Conservation (phyloP, 2,888 invertebrate species). For the Orgyia antiqua region DNA sequence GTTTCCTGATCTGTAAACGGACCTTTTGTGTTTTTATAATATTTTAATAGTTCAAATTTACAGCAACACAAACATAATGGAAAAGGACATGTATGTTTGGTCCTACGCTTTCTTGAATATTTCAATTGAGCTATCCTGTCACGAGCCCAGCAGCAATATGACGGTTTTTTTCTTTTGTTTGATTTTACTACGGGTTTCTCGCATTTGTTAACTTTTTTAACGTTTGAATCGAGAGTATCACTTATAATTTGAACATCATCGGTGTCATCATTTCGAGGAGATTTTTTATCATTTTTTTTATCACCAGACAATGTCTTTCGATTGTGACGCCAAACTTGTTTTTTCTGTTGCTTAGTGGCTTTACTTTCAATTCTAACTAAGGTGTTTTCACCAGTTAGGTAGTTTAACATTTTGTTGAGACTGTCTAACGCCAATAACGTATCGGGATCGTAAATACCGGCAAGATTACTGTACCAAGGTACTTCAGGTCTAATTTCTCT, state of each 20-base stretch:
- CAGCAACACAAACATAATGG: conserved; percentile 40
- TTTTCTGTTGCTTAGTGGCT: not conserved
- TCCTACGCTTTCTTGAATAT: conserved; percentile 2
- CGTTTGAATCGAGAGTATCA: too few species aligned
- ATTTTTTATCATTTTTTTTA: not conserved
- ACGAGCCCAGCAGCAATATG: conserved; percentile 48
- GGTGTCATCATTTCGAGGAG: not conserved
- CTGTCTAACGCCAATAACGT: conserved; percentile 44
- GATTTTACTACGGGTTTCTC: not conserved
- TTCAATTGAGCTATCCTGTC: conserved; percentile 15
- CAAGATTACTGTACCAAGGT: conserved; percentile 12
- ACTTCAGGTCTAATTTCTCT: conserved; percentile 6
- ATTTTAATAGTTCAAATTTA: conserved; percentile 15
- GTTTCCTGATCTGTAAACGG: not conserved
- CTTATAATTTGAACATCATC: conserved; percentile 8
- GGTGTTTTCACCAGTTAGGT: conserved; percentile 23
- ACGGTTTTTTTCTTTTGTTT: conserved; percentile 3
- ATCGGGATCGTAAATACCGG: conserved; percentile 12
- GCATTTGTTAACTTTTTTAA: too few species aligned
- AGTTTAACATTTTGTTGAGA: conserved; percentile 50
- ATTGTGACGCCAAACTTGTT: not conserved
- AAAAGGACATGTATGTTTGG: conserved; percentile 24
- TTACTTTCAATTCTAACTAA: conserved; percentile 1
- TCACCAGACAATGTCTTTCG: too few species aligned
- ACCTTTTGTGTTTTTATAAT: not conserved